Percentiles rank a stretch among this genome's conserved stretches.
Evolutionary conservation across 2,113 vertebrate genomes (phyloP).

Genomic region (Campylomormyrus tamandua): DNA sequence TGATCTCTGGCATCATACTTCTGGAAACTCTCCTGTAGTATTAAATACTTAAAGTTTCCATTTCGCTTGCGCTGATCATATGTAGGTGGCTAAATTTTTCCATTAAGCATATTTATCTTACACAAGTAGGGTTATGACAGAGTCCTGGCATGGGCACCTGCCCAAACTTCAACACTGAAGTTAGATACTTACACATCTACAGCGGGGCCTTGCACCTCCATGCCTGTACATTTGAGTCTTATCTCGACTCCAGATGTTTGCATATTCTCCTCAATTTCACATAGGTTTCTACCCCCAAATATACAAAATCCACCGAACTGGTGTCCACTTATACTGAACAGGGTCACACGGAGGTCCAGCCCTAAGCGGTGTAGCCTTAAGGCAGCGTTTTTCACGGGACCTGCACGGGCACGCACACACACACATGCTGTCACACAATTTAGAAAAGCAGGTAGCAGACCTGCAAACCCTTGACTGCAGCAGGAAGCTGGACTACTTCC

Average conservation of each 20-base stretch:
- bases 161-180: background rate
- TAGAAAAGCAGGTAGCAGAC: background rate
- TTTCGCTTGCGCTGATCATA: background rate
- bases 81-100: background rate
- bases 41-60: constrained; percentile 3
- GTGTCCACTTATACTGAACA: background rate
- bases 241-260: background rate
- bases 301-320: background rate
- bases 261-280: background rate
- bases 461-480: background rate
- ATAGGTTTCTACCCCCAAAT: background rate
- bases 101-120: constrained; percentile 1
- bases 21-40: background rate
- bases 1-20: background rate
- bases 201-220: background rate
- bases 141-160: background rate
- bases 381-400: background rate
- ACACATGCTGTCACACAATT: background rate
- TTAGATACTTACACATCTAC: background rate
- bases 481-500: background rate
- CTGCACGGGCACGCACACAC: background rate
- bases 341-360: background rate
- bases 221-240: background rate
- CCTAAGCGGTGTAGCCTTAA: background rate
- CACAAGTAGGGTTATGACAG: background rate